Percentiles rank a stretch among this genome's conserved stretches.
These are phyloP conservation scores for Anthoscopus minutus DNA, from an alignment of 2,113 vertebrate species.

Conservation along the genomic window DNA sequence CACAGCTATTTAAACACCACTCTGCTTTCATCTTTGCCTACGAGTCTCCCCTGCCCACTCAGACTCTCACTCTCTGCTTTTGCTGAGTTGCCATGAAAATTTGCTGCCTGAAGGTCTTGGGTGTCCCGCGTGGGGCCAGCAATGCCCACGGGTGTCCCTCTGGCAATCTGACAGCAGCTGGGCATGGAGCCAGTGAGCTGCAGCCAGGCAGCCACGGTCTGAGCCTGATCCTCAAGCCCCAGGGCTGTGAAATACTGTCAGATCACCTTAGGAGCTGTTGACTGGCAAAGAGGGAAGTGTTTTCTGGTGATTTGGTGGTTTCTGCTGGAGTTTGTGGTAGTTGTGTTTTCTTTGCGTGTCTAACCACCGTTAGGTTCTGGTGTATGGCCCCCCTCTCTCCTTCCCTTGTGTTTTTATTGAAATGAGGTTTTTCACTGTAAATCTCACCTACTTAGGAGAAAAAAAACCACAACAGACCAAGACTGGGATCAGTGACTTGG, in stretches of 20 bases:
- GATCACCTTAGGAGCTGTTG: background rate
- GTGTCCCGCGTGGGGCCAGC: background rate
- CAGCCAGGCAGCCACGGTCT: fast-evolving
- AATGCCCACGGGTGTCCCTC: fast-evolving
- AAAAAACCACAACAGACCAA: background rate
- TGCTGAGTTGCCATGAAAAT: background rate
- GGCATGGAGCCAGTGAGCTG: background rate
- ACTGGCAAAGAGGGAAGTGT: background rate
- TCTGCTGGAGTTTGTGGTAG: background rate
- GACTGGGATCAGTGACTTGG: background rate
- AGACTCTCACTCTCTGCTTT: background rate
- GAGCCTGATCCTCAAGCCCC: background rate
- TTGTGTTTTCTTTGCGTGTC: background rate
- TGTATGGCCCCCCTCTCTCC: background rate
- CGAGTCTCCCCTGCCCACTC: background rate
- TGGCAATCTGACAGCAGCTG: fast-evolving
- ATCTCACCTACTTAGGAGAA: background rate
- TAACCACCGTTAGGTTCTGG: fast-evolving
- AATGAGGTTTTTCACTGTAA: background rate
- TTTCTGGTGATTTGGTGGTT: background rate
- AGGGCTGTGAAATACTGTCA: background rate
- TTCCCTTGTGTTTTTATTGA: background rate
- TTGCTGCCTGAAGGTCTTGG: background rate
- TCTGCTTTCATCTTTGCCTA: background rate
- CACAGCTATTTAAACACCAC: background rate